Base-by-base conservation (phyloP, 2,888 invertebrate species). In the Tanytarsus gracilentus region DNA sequence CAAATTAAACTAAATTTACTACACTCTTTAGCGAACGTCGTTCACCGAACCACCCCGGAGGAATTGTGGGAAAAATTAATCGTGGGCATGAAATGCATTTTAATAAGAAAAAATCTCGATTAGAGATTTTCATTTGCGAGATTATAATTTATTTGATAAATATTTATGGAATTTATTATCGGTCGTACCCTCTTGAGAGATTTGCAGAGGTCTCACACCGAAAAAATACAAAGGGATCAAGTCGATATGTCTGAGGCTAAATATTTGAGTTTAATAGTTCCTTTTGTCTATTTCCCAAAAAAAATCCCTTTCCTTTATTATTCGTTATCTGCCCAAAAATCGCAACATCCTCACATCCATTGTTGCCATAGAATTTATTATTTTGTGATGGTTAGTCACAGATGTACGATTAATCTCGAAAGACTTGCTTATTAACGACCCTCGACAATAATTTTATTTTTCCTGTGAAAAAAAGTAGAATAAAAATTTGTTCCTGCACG, bases 101-200 rank as follows among this genome's bases (percentile, higher is more conserved):
- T 52, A 16, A 51, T 51, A 51, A 29, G 14, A 29, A 51, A 16
- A n/a, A 11, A 51, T 27, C 23, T 8, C 26, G 33, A 33, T 40
- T 39, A 55, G 55, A 55, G 55, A 55, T 55, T 55, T 33, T 55
- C 40, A 55, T 25, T 25, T 21, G 9, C 33, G n/a, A 55, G 55
- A 55, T 55, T 55, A 52, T 21, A 52, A 29, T 27, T 51, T 51
- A 53, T 53, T 29, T 25, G 36, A 52, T 39, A 55, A 55, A 55
- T 55, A 55, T 55, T 55, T 55, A 55, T 55, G 39, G 39, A 55
- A 55, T 55, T 55, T 55, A 55, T 55, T 55, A 26, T 27, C 26
- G 33, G 33, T 40, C 23, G 39, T 26, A 55, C 39, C 39, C 55
- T 40, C 39, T 16, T 40, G 40, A 25, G 55, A 16, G 21, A 44